Conservation (phyloP, 2,113 vertebrate species). For the Pomatostomus ruficeps region DNA sequence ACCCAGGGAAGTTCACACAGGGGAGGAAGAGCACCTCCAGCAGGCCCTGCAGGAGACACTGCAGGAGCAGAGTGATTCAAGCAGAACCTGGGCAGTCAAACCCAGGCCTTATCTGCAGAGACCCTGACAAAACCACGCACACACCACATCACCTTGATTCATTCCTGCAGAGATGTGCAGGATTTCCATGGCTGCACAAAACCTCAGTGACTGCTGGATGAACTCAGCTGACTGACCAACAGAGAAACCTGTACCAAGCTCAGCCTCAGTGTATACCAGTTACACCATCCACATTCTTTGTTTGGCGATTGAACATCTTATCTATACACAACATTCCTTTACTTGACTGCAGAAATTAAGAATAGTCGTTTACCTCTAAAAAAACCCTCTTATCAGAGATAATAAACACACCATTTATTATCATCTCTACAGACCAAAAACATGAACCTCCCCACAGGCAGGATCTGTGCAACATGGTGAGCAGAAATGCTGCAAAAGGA, state of each 20-base stretch:
- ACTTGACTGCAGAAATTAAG: background rate
- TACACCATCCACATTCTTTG: background rate
- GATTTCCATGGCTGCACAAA: background rate
- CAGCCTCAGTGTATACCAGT: accelerated
- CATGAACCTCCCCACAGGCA: background rate
- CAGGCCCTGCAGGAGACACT: background rate
- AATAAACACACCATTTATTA: background rate
- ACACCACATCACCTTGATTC: background rate
- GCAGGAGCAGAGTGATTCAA: accelerated
- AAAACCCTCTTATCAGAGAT: background rate
- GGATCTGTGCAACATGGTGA: background rate
- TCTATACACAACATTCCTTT: background rate
- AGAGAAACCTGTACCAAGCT: background rate
- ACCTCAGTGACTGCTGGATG: background rate
- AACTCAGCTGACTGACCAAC: background rate
- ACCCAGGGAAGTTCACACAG: background rate
- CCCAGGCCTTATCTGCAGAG: background rate
- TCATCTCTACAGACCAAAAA: background rate
- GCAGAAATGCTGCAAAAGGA: background rate
- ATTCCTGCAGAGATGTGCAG: background rate
- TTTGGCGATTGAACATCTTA: background rate
- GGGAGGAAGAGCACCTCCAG: background rate
- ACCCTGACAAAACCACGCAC: background rate
- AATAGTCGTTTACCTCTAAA: background rate
- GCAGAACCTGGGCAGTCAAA: background rate